Base-by-base conservation (phyloP, 2,797 vertebrate species). In the Neomorphus geoffroyi region DNA sequence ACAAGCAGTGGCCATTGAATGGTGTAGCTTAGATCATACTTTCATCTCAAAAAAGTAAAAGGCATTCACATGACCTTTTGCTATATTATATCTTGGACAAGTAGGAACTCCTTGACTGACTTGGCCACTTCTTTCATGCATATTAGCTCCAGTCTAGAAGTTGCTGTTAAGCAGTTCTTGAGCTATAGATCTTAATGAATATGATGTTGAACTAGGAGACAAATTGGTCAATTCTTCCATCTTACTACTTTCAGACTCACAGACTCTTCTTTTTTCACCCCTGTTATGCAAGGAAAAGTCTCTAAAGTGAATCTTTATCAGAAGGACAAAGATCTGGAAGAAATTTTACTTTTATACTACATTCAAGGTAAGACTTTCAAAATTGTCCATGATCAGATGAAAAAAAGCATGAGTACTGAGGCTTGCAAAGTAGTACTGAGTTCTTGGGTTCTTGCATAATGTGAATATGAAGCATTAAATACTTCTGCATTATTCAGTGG, bases 181-280 rank as follows among this genome's bases (percentile, higher is more conserved):
- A 81, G 23, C 46, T 75, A 6, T 26, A 60, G 23, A 32, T 95
- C 72, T 74, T 69, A 33, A 21, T 79, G 41, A 85, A 22, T 84
- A 2, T 48, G 58, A 18, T 66, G 18, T 90, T 86, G 39, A 77
- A 54, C 27, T 80, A 65, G 80, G 33, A 32, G 54, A 89, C 56
- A 94, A 93, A 35, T 45, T 11, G 33, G 82, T 75, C 80, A 90
- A 18, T 84, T 92, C 35, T 91, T 83, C 58, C 26, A 28, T 94
- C 46, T 94, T 94, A 18, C 60, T 82, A 3, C 65, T 96, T 94
- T 70, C 48, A 90, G 73, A 79, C 51, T 90, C 19, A 12, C 21
- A 50, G 80, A 32, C 58, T 90, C 54, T 94, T 96, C 43, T 80
- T 95, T 93, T 72, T 94, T 94, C 62, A 66, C 30, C 37, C 11